Evolutionary conservation across 2,888 invertebrate species (phyloP).

Genomic region (Hydriomena furcata): DNA sequence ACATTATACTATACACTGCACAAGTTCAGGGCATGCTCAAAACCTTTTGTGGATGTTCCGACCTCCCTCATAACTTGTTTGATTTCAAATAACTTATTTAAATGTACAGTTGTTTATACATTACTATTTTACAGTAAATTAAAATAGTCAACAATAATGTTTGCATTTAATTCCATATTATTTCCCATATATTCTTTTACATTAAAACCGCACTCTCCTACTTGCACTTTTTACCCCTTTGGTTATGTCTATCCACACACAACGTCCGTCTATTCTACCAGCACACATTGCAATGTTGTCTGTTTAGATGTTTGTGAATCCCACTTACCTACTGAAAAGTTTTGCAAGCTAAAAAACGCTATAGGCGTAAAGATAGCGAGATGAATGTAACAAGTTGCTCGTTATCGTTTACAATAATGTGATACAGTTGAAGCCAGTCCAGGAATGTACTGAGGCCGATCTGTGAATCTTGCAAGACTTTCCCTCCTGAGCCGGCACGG

Average conservation of each 20-base stretch:
- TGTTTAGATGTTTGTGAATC: conserved; percentile 46
- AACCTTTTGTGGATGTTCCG: conserved; percentile 59
- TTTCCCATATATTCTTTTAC: conserved; percentile 16
- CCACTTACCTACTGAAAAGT: conserved; percentile 64
- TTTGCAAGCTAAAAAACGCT: conserved; percentile 55
- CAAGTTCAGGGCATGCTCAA: conserved; percentile 75
- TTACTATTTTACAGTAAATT: conserved; percentile 68
- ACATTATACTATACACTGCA: conserved; percentile 58
- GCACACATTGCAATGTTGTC: conserved; percentile 43
- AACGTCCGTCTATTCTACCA: conserved; percentile 22
- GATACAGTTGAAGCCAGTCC: conserved; percentile 2
- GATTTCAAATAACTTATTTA: conserved; percentile 67
- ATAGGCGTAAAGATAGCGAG: conserved; percentile 14
- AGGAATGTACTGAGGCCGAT: not conserved
- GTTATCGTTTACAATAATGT: not conserved
- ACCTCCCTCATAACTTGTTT: conserved; percentile 53
- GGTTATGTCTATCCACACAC: conserved; percentile 18
- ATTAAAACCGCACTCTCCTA: conserved; percentile 26
- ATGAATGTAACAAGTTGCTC: not conserved
- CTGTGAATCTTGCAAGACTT: conserved; percentile 52
- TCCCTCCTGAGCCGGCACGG: conserved; percentile 29
- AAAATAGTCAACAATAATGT: conserved; percentile 71
- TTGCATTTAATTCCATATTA: conserved; percentile 54
- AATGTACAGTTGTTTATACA: conserved; percentile 76
- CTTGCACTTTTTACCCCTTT: conserved; percentile 25